Evolutionary conservation across 2,797 vertebrate species (phyloP).

Genomic region (Nannoperca obscura): DNA sequence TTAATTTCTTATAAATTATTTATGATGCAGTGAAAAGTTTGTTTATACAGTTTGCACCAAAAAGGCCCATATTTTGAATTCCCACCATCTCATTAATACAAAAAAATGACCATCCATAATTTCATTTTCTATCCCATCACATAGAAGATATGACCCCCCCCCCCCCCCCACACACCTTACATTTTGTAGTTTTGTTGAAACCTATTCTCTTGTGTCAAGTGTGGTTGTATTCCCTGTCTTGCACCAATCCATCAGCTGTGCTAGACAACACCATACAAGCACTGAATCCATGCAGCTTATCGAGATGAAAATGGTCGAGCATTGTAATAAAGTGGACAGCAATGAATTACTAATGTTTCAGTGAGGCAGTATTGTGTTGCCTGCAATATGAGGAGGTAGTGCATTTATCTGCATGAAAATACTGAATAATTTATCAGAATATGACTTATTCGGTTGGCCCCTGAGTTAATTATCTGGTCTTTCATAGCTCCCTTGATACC

Average conservation of each 20-base stretch:
- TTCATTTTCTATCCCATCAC: neutral
- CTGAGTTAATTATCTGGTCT: slow-evolving; percentile 82
- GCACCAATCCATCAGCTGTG: neutral
- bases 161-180: neutral
- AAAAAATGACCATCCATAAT: neutral
- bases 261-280: slow-evolving; percentile 2
- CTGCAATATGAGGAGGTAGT: slow-evolving; percentile 61
- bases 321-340: slow-evolving; percentile 45
- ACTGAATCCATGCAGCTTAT: slow-evolving; percentile 6
- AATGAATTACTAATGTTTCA: slow-evolving; percentile 62
- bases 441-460: slow-evolving; percentile 80
- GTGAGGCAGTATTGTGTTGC: slow-evolving; percentile 54
- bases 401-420: slow-evolving; percentile 67
- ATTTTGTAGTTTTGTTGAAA: neutral
- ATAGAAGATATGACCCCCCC: neutral
- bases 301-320: slow-evolving; percentile 40
- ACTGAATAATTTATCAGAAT: slow-evolving; percentile 84
- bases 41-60: neutral
- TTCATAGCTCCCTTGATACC: slow-evolving; percentile 80
- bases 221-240: neutral
- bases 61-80: neutral
- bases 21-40: neutral
- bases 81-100: neutral
- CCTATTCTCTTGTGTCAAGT: neutral
- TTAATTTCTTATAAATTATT: neutral